Percentiles rank a stretch among this genome's conserved stretches.
phyloP scores from a whole-genome alignment of 92 coral and sea anemone genomes.

The Epizoanthus scotinus region DNA sequence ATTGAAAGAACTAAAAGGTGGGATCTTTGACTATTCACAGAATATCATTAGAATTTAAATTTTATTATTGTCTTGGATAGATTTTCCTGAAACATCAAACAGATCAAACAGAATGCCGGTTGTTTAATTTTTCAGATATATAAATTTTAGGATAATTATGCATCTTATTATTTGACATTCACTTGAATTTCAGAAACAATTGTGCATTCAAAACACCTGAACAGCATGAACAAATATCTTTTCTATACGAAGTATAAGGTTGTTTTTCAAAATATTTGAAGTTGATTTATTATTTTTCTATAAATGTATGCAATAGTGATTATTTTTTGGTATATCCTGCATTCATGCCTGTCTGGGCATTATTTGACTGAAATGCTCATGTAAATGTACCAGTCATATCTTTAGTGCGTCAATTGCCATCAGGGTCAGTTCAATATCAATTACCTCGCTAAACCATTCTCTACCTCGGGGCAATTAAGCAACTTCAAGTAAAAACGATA shows the following conservation, averaged over 20 bases:
- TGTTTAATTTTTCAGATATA: neutral
- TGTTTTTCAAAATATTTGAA: constrained; percentile 13
- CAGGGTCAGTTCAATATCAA: too few relatives aligned
- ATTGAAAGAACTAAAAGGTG: neutral
- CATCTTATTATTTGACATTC: constrained; percentile 19
- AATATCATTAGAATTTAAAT: neutral
- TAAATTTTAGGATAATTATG: constrained; percentile 3
- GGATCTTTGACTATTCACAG: neutral
- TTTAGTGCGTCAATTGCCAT: too few relatives aligned
- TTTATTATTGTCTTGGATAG: neutral
- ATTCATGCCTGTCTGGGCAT: too few relatives aligned
- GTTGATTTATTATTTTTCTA: constrained; percentile 9
- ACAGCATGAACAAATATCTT: constrained; percentile 39
- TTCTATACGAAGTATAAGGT: constrained; percentile 15
- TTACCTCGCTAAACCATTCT: too few relatives aligned
- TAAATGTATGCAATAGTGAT: too few relatives aligned
- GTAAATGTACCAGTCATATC: too few relatives aligned
- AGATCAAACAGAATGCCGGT: neutral
- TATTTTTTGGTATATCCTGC: too few relatives aligned
- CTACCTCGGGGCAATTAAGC: too few relatives aligned
- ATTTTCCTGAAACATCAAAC: neutral
- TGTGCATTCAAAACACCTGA: constrained; percentile 15
- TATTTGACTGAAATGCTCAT: too few relatives aligned
- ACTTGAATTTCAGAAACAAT: constrained; percentile 24
- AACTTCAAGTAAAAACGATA: too few relatives aligned